These are phyloP conservation scores for Tenodera sinensis DNA, from an alignment of 2,888 invertebrate genomes.

Conservation along the genomic window DNA sequence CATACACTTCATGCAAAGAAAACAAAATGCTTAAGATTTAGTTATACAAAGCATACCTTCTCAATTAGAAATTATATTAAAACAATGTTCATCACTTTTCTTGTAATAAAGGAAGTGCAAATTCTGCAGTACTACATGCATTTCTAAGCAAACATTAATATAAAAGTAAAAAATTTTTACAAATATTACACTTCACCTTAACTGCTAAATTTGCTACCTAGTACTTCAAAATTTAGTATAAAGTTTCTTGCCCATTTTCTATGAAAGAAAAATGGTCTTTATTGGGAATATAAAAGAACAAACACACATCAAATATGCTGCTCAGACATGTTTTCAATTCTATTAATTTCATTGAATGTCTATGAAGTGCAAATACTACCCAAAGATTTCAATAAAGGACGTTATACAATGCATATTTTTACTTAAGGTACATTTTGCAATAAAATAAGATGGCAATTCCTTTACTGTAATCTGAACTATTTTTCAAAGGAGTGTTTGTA, in stretches of 20 bases:
- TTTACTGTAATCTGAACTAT: too few relatives aligned
- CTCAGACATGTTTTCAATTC: background rate
- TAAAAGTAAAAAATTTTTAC: background rate
- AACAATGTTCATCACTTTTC: background rate
- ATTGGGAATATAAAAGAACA: background rate
- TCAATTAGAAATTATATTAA: background rate
- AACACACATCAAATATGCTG: background rate
- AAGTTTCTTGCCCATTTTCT: background rate
- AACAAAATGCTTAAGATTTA: too few relatives aligned
- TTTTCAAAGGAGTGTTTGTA: too few relatives aligned
- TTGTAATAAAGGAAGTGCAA: background rate
- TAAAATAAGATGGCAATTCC: too few relatives aligned
- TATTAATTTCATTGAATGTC: background rate
- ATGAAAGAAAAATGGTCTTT: background rate
- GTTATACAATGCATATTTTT: too few relatives aligned
- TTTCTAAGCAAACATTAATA: background rate
- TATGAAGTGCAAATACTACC: too few relatives aligned
- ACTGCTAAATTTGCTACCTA: background rate
- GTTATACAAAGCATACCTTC: background rate
- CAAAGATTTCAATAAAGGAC: too few relatives aligned
- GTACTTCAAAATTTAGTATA: background rate
- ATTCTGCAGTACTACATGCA: background rate
- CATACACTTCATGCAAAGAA: too few relatives aligned
- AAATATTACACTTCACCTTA: background rate
- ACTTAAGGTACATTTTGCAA: too few relatives aligned